These are phyloP conservation scores for Archaeoteleia sp. DNA, from an alignment of 2,888 invertebrate species.

Conservation along the genomic window DNA sequence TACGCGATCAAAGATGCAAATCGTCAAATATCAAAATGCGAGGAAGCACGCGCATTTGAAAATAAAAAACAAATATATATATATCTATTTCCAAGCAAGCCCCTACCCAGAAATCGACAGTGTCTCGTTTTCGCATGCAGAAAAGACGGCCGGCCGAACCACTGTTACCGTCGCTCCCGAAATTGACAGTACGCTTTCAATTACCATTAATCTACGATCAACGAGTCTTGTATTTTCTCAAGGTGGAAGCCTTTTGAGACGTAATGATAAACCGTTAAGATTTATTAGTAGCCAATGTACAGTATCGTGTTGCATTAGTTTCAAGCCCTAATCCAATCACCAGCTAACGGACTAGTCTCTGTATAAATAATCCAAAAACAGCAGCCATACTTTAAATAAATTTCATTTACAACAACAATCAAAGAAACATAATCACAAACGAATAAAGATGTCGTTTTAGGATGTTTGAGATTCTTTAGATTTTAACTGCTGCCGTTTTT, in stretches of 20 bases:
- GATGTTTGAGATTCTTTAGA: neutral
- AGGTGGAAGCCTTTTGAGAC: constrained; percentile 55
- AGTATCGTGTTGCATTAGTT: constrained; percentile 63
- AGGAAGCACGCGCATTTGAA: no score
- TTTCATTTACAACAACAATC: neutral
- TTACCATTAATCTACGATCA: constrained; percentile 22
- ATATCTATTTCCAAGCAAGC: no score
- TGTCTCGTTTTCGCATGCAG: no score
- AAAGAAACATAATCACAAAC: no score
- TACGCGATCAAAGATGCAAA: no score
- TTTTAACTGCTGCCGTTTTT: constrained; percentile 1
- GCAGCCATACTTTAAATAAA: constrained; percentile 50
- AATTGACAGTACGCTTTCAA: constrained; percentile 37
- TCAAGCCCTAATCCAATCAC: constrained; percentile 64
- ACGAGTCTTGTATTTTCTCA: constrained; percentile 51
- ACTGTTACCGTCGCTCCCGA: constrained; percentile 32
- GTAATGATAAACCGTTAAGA: constrained; percentile 59
- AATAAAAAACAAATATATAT: no score
- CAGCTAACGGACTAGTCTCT: constrained; percentile 58
- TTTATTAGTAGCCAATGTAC: constrained; percentile 66
- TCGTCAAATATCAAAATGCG: no score
- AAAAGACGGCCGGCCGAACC: constrained; percentile 10
- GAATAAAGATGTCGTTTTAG: no score
- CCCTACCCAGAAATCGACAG: no score
- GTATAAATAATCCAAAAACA: constrained; percentile 60